phyloP scores from a whole-genome alignment of 2,113 vertebrate species.

The Pygoscelis antarcticus region DNA sequence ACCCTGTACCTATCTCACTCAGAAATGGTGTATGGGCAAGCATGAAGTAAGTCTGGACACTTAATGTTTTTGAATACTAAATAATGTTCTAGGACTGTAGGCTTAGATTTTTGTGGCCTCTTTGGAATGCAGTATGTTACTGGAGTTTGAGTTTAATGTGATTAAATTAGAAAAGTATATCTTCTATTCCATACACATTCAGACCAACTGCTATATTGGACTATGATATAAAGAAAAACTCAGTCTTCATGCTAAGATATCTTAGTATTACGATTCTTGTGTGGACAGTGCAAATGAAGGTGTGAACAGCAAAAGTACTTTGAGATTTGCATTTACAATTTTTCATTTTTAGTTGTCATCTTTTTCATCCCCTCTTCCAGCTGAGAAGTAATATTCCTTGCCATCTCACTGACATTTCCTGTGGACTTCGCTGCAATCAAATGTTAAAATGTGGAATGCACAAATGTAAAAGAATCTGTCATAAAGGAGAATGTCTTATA shows the following conservation, averaged over 20 bases:
- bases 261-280: background rate
- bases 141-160: background rate
- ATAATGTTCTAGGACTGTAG: background rate
- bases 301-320: background rate
- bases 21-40: conserved; percentile 99
- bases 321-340: background rate
- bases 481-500: conserved; percentile 88
- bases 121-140: background rate
- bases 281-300: background rate
- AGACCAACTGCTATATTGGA: background rate
- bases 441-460: conserved; percentile 88
- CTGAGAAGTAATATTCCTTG: conserved; percentile 96
- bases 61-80: background rate
- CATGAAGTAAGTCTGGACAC: conserved; percentile 87
- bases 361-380: conserved; percentile 66
- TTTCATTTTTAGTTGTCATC: background rate
- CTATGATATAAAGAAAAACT: background rate
- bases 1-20: conserved; percentile 94
- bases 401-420: conserved; percentile 96
- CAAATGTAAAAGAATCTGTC: conserved; percentile 92
- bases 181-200: background rate
- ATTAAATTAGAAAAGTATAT: background rate
- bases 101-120: background rate
- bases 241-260: background rate
- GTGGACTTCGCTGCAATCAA: conserved; percentile 89